These are phyloP conservation scores for Temnothorax ravouxi DNA, from an alignment of 2,888 invertebrate species.

Conservation along the genomic window DNA sequence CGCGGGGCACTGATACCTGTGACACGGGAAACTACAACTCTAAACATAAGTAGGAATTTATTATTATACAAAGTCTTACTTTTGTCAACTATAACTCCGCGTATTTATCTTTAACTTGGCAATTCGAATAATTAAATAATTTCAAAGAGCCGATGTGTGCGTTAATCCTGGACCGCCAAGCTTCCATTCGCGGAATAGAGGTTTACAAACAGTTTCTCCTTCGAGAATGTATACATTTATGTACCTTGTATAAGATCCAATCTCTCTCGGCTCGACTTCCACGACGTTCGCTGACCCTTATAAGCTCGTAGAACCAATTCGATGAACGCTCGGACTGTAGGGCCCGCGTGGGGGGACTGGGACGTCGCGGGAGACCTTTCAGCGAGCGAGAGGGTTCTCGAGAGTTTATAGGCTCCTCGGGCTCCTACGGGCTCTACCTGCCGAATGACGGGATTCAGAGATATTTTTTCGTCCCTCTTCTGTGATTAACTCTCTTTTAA, in stretches of 20 bases:
- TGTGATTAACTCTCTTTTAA: conserved; percentile 33
- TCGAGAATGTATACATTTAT: too few species aligned
- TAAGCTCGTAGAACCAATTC: conserved; percentile 60
- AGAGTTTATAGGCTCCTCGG: conserved; percentile 59
- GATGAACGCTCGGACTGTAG: conserved; percentile 43
- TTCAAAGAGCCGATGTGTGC: not conserved
- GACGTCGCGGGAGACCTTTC: not conserved
- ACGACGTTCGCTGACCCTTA: too few species aligned
- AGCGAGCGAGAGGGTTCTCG: conserved; percentile 52
- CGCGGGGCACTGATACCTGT: too few species aligned
- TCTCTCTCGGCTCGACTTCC: too few species aligned
- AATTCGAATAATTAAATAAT: not conserved
- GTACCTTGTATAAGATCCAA: too few species aligned
- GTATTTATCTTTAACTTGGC: not conserved
- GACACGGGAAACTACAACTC: too few species aligned
- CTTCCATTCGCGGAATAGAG: too few species aligned
- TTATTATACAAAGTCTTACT: too few species aligned
- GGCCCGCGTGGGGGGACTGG: not conserved
- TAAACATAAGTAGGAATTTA: too few species aligned
- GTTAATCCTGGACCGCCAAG: too few species aligned
- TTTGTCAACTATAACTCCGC: too few species aligned
- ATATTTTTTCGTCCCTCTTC: conserved; percentile 32
- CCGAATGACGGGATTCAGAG: conserved; percentile 67
- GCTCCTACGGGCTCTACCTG: conserved; percentile 60
- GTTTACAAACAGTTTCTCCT: too few species aligned